phyloP scores from a whole-genome alignment of 1,140 invertebrate species.

The Trichoplusia ni region DNA sequence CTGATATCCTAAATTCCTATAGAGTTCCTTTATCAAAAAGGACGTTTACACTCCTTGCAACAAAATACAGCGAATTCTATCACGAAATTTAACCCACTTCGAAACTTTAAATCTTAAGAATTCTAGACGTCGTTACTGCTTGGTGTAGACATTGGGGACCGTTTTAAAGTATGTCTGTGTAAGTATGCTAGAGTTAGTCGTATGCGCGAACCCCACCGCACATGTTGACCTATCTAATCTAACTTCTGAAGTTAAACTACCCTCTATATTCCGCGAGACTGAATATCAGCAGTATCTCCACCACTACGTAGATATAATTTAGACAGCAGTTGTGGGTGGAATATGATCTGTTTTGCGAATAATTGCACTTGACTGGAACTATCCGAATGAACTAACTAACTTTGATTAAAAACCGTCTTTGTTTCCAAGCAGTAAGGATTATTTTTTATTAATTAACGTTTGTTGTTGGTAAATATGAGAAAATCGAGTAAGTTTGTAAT shows the following conservation, averaged over 20 bases:
- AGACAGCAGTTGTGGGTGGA: neutral
- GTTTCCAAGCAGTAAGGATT: too few relatives aligned
- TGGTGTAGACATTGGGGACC: neutral
- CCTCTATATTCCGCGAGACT: neutral
- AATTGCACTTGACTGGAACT: neutral
- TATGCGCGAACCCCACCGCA: neutral
- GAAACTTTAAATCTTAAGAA: neutral
- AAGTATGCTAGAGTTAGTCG: conserved; percentile 11
- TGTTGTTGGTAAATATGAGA: too few relatives aligned
- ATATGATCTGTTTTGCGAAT: neutral
- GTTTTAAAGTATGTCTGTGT: neutral
- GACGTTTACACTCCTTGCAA: too few relatives aligned
- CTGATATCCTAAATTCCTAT: too few relatives aligned
- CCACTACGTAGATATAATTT: neutral
- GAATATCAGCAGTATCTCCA: neutral
- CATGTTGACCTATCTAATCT: conserved; percentile 18
- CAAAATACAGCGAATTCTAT: too few relatives aligned
- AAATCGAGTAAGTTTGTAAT: too few relatives aligned
- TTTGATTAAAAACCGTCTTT: too few relatives aligned
- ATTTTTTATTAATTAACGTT: too few relatives aligned
- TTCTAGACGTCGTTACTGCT: neutral
- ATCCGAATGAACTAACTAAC: neutral
- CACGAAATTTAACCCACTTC: too few relatives aligned
- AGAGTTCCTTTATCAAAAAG: too few relatives aligned
- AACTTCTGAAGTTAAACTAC: conserved; percentile 21